Percentiles rank a stretch among this genome's conserved stretches.
Evolutionary conservation across 2,113 vertebrate species (phyloP).

Genomic region (Potamarius usumacintae): DNA sequence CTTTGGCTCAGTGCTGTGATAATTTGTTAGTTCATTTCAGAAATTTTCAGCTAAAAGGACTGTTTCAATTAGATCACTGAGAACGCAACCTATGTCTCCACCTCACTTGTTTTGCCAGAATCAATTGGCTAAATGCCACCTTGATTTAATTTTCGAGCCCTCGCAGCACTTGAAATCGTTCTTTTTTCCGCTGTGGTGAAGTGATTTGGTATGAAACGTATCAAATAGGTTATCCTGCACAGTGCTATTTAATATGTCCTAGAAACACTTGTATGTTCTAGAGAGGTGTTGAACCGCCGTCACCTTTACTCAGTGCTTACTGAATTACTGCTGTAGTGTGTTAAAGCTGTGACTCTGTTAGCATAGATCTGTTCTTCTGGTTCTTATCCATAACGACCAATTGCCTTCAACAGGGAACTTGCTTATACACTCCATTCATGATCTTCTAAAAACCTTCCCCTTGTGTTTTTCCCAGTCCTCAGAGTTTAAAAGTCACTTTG

Average conservation of each 20-base stretch:
- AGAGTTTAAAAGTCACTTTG: conserved; percentile 1
- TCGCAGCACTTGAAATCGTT: neutral
- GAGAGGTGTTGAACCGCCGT: neutral
- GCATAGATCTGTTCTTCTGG: neutral
- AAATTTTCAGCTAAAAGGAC: conserved; percentile 41
- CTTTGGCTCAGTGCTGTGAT: conserved; percentile 2
- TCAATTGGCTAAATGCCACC: conserved; percentile 16
- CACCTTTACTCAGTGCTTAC: conserved; percentile 1
- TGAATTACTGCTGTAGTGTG: conserved; percentile 31
- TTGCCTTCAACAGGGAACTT: neutral
- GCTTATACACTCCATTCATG: neutral
- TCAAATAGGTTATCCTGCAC: neutral
- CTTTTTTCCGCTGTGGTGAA: neutral
- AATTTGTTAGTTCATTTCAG: conserved; percentile 37
- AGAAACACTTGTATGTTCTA: conserved; percentile 19
- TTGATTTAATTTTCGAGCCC: neutral
- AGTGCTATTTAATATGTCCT: neutral
- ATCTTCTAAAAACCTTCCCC: neutral
- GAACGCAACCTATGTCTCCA: conserved; percentile 17
- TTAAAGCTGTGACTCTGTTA: conserved; percentile 24
- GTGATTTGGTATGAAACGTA: neutral
- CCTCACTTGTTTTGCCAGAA: neutral
- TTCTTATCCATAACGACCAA: neutral
- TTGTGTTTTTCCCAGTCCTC: neutral
- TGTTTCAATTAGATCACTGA: conserved; percentile 30